These are phyloP conservation scores for Gambusia yucatana DNA, from an alignment of 2,797 vertebrate genomes.

Conservation along the genomic window DNA sequence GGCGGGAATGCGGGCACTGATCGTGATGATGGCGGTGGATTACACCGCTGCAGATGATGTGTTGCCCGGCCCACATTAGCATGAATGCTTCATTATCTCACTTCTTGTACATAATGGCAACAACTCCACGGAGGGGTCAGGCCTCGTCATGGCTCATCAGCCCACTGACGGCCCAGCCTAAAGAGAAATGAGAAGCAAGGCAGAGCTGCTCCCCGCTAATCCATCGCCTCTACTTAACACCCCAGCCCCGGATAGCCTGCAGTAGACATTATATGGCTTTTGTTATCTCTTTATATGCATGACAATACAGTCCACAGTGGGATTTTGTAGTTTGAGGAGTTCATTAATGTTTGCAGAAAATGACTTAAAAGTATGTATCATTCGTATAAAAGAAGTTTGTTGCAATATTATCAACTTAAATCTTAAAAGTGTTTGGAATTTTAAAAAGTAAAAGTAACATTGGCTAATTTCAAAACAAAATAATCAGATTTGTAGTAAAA, in stretches of 20 bases:
- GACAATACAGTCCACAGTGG: conserved; percentile 21
- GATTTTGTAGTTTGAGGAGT: conserved; percentile 27
- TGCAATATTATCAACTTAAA: neutral
- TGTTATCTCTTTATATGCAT: conserved; percentile 55
- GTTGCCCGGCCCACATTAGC: conserved; percentile 80
- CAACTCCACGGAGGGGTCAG: conserved; percentile 84
- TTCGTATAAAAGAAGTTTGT: neutral
- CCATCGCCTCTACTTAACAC: conserved; percentile 83
- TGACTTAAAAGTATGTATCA: neutral
- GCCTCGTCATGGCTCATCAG: conserved; percentile 85
- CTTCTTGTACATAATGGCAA: conserved; percentile 88
- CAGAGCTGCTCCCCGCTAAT: conserved; percentile 80
- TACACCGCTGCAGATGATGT: conserved; percentile 75
- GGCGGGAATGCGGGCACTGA: conserved; percentile 49
- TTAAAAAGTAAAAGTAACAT: neutral
- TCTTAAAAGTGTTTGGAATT: neutral
- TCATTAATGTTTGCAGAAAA: conserved; percentile 16
- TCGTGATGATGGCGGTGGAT: conserved; percentile 67
- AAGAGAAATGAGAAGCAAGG: conserved; percentile 78
- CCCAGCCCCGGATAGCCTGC: conserved; percentile 57
- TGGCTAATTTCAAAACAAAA: neutral
- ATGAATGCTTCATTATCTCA: conserved; percentile 88
- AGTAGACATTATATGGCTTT: conserved; percentile 59
- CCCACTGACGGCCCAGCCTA: conserved; percentile 80
- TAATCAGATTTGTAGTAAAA: neutral